Evolutionary conservation across 2,888 invertebrate species (phyloP).

Genomic region (Andrena trimmerana): DNA sequence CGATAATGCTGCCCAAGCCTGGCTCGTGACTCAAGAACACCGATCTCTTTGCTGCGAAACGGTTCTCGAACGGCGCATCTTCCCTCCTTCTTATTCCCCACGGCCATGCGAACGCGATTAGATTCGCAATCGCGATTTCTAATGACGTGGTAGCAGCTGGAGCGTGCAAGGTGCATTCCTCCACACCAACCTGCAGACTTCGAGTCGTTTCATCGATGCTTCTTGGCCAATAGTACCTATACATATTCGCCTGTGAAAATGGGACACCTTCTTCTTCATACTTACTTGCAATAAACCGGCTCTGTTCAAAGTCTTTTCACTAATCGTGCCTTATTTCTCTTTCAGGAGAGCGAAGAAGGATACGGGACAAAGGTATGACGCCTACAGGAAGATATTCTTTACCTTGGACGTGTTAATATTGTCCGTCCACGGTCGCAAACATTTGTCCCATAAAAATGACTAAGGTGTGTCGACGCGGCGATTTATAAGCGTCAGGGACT

Average conservation of each 20-base stretch:
- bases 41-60: constrained; percentile 7
- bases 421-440: background rate
- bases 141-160: constrained; percentile 1
- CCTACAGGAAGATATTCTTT: background rate
- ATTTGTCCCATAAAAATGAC: background rate
- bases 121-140: constrained; percentile 20
- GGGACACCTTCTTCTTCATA: too few species aligned
- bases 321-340: too few species aligned
- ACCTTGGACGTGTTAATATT: background rate
- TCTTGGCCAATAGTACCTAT: background rate
- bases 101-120: background rate
- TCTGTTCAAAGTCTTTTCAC: too few species aligned
- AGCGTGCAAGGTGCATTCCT: constrained; percentile 16
- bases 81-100: background rate
- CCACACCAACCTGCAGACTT: background rate
- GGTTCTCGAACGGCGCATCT: background rate
- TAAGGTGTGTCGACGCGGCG: background rate
- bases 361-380: too few species aligned
- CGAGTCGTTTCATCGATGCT: background rate
- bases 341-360: too few species aligned
- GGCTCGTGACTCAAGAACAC: background rate
- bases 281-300: too few species aligned
- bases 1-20: background rate
- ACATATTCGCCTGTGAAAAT: background rate
- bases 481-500: background rate